Percentiles rank a stretch among this genome's conserved stretches.
phyloP scores from a whole-genome alignment of 2,888 invertebrate genomes.

The Macaria liturata region DNA sequence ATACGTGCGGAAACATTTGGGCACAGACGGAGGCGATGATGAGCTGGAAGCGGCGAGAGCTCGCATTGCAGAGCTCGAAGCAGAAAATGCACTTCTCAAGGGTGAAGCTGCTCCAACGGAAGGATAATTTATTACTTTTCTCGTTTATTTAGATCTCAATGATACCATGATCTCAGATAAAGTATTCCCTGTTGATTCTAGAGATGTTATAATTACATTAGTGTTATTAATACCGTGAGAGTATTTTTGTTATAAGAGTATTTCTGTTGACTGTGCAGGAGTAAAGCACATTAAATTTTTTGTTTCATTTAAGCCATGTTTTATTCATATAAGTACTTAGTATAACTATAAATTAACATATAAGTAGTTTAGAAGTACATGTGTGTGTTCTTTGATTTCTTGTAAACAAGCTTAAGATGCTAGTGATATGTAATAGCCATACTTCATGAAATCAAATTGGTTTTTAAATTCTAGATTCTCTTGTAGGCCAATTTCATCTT shows the following conservation, averaged over 20 bases:
- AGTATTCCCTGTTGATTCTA: constrained; percentile 62
- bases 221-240: constrained; percentile 60
- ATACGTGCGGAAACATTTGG: constrained; percentile 82
- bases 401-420: too few species aligned
- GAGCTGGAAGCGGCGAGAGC: constrained; percentile 84
- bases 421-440: too few species aligned
- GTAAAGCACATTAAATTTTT: constrained; percentile 57
- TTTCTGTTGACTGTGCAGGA: constrained; percentile 53
- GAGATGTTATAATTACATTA: constrained; percentile 53
- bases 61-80: constrained; percentile 84
- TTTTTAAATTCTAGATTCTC: too few species aligned
- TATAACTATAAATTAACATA: too few species aligned
- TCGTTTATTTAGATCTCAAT: constrained; percentile 60
- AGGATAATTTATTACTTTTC: constrained; percentile 53
- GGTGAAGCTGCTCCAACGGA: constrained; percentile 73
- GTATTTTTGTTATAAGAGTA: constrained; percentile 68
- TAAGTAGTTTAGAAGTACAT: too few species aligned
- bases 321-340: constrained; percentile 11
- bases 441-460: too few species aligned
- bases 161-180: constrained; percentile 57
- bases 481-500: too few species aligned
- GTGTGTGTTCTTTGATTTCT: too few species aligned
- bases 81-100: constrained; percentile 80
- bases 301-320: constrained; percentile 33
- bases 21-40: constrained; percentile 72